These are phyloP conservation scores for Hypotaenidia okinawae DNA, from an alignment of 2,797 vertebrate genomes.

Conservation along the genomic window DNA sequence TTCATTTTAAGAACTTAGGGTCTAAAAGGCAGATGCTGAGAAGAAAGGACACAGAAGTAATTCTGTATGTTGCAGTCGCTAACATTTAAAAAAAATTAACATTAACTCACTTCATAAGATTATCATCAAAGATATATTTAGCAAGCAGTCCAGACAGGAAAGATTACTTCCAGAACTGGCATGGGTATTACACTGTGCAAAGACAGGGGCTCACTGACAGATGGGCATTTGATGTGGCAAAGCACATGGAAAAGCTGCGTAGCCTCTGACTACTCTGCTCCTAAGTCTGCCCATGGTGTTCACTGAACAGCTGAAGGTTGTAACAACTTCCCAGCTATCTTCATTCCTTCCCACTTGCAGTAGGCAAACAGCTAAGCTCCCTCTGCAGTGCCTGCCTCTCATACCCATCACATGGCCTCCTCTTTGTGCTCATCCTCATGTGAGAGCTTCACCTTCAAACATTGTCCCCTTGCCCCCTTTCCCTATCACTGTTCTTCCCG, in stretches of 20 bases:
- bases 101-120: neutral
- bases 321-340: neutral
- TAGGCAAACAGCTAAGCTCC: neutral
- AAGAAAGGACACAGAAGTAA: neutral
- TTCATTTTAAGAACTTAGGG: neutral
- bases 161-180: neutral
- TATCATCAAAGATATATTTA: neutral
- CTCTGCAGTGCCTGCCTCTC: neutral
- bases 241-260: neutral
- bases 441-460: neutral
- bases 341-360: neutral
- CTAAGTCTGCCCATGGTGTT: neutral
- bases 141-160: neutral
- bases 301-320: neutral
- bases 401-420: neutral
- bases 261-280: neutral
- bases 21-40: neutral
- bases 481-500: neutral
- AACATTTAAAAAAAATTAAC: neutral
- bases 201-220: neutral
- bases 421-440: neutral
- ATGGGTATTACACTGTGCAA: neutral
- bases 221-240: neutral
- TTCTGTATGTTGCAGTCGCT: neutral
- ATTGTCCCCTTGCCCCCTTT: neutral